Evolutionary conservation across 2,113 vertebrate species (phyloP), one percentile per base, ranked within the genome.

Genomic region (Otis tarda): DNA sequence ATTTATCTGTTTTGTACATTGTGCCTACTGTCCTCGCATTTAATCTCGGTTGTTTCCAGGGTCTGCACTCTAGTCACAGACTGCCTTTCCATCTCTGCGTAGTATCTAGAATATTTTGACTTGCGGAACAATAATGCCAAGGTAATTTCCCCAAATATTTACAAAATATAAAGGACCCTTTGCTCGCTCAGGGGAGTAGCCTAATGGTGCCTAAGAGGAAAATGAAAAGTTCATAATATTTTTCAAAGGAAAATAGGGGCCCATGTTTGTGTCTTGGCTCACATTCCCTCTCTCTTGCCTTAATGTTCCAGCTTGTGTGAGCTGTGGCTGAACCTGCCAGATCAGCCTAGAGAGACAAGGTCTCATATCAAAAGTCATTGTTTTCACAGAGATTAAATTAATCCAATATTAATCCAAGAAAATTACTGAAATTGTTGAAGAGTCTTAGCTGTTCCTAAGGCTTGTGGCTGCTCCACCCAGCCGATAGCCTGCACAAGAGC

Each of bases 1-100:
- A 95, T 94, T 92, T 89, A 92, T 95, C 87, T 95, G 67, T 70
- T 96, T 86, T 92, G 83, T 57, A 79, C 91, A 59, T 83, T 82
- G 41, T 89, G 69, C n/a, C 76, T 92, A 70, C 80, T 93, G 80
- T 57, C 83, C 73, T 94, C 15, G 17, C 52, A 57, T 85, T 94
- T 93, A 75, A 87, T 95, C 86, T 78, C 4, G 1, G 59, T 53
- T 93, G 60, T 93, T 93, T 93, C 92, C 86, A 84, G 89, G 68
- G 74, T 92, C 12, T 57, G 31, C 1, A 4, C 45, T 89, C 70
- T 67, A 37, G 22, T 88, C 81, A 89, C 82, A 82, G n/a, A 47
- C 69, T 52, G 49, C 52, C 83, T 91, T 93, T 90, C 77, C 63
- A 69, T 60, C 45, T 50, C 43, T 76, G 37, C 0, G 0, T 65